A percentile compares a stretch with the other conserved stretches of the same genome.
These are phyloP conservation scores for Hyperoodon ampullatus DNA, from an alignment of 2,113 vertebrate genomes.

Conservation along the genomic window DNA sequence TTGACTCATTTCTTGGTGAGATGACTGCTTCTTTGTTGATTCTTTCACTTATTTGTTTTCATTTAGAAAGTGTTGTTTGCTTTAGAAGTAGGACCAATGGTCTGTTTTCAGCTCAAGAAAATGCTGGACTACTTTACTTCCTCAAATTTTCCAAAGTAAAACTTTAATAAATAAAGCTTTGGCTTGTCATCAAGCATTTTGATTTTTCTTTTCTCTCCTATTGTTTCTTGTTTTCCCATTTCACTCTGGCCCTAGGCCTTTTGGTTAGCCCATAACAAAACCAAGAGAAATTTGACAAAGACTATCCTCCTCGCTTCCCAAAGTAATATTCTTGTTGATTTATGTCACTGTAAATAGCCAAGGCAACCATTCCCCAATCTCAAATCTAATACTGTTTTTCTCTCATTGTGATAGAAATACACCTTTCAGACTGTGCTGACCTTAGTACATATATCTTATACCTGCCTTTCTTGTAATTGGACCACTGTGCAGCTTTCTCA, in stretches of 20 bases:
- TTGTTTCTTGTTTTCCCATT: neutral
- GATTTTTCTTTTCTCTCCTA: neutral
- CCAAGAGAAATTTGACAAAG: neutral
- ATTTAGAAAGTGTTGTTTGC: neutral
- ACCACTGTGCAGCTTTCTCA: neutral
- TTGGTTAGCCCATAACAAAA: neutral
- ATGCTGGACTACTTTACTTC: neutral
- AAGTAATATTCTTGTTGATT: neutral
- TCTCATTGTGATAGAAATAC: neutral
- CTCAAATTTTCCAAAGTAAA: neutral
- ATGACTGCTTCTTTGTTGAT: neutral
- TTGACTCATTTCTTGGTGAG: neutral
- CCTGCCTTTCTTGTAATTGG: neutral
- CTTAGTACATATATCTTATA: neutral
- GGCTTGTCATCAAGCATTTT: neutral
- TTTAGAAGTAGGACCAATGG: neutral
- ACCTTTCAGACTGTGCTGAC: neutral
- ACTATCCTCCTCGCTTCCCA: neutral
- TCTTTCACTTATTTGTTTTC: neutral
- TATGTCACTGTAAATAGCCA: neutral
- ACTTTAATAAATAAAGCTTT: slow-evolving; percentile 1
- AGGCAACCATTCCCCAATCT: neutral
- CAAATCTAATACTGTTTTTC: neutral
- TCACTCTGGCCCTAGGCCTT: neutral
- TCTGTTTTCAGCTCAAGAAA: slow-evolving; percentile 2